Evolutionary conservation across 2,797 vertebrate species (phyloP).

Genomic region (Ispidina picta): DNA sequence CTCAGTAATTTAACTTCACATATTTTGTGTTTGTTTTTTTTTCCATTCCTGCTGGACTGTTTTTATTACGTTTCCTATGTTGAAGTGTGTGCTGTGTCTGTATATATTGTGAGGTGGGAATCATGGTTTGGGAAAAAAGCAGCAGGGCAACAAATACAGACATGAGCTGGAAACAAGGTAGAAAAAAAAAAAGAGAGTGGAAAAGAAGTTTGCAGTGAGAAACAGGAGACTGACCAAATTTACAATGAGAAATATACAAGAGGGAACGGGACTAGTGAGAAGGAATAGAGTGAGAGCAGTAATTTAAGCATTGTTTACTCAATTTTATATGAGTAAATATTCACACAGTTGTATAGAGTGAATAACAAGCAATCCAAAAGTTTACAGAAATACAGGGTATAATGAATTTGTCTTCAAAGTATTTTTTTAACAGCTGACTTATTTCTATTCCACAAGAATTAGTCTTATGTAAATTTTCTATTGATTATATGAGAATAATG

Average conservation of each 20-base stretch:
- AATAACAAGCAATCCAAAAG: neutral
- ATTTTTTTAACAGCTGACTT: neutral
- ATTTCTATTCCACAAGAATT: neutral
- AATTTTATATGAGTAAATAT: neutral
- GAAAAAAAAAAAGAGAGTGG: neutral
- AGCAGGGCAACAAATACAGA: neutral
- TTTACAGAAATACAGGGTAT: neutral
- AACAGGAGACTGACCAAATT: neutral
- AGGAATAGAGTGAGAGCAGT: neutral
- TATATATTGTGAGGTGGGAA: neutral
- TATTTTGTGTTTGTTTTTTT: neutral
- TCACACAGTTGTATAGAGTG: neutral
- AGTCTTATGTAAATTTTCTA: neutral
- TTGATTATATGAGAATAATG: neutral
- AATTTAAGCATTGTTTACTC: neutral
- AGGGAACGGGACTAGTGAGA: neutral
- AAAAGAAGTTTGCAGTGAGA: neutral
- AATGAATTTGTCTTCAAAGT: neutral
- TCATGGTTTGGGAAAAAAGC: neutral
- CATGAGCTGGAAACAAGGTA: neutral
- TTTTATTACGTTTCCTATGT: neutral
- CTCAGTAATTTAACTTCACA: neutral
- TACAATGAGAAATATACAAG: neutral
- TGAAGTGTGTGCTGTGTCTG: rapidly evolving
- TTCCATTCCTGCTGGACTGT: neutral